These are phyloP conservation scores for Ciconia nigra DNA, from an alignment of 2,797 vertebrate genomes.

Conservation along the genomic window DNA sequence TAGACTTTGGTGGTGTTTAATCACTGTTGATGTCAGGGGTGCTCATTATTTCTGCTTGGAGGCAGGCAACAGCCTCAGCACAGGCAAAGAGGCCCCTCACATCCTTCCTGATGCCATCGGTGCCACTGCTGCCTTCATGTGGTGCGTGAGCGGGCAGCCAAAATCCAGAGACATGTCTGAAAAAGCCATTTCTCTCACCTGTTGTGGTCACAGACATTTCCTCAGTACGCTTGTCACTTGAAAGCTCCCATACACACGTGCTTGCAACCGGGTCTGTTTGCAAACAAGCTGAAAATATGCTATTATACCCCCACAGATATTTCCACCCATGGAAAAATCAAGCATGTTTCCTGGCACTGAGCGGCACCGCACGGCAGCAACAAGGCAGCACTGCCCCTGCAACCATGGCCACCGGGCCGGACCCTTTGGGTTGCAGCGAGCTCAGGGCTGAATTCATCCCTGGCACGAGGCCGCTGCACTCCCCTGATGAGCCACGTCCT, in stretches of 20 bases:
- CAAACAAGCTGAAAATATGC: not conserved
- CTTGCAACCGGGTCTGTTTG: not conserved
- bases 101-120: not conserved
- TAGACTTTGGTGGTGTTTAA: not conserved
- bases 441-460: not conserved
- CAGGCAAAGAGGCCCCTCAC: constrained; percentile 13
- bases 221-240: not conserved
- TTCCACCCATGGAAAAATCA: not conserved
- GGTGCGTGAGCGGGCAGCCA: not conserved
- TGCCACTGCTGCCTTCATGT: not conserved
- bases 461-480: accelerated
- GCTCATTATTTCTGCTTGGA: constrained; percentile 14
- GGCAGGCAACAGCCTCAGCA: not conserved
- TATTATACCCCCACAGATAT: not conserved
- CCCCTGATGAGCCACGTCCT: accelerated
- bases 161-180: not conserved
- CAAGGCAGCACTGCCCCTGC: not conserved
- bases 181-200: not conserved
- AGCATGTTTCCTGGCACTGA: not conserved
- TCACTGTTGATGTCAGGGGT: not conserved
- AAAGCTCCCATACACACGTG: accelerated
- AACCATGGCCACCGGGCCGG: accelerated
- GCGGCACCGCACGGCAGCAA: accelerated
- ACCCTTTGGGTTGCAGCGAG: not conserved
- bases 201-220: not conserved